These are phyloP conservation scores for Lycaena phlaeas DNA, from an alignment of 2,888 invertebrate species.

Conservation along the genomic window DNA sequence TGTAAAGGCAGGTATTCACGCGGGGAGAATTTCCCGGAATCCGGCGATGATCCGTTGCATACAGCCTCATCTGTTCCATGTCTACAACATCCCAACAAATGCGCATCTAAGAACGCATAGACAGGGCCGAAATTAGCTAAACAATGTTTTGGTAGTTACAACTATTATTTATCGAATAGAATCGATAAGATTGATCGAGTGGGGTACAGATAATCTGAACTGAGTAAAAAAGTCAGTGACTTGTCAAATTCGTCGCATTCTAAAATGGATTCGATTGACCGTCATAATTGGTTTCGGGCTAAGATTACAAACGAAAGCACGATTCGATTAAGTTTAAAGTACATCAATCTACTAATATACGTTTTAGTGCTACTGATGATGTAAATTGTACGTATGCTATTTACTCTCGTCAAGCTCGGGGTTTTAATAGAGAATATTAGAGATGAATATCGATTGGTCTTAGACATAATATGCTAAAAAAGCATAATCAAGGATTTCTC, in stretches of 20 bases:
- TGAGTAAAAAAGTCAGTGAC: slow-evolving; percentile 62
- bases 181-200: slow-evolving; percentile 72
- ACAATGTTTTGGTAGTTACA: slow-evolving; percentile 15
- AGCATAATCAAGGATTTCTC: too few species aligned
- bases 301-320: not conserved
- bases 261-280: slow-evolving; percentile 37
- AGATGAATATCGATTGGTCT: too few species aligned
- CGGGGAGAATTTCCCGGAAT: slow-evolving; percentile 71
- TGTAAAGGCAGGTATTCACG: slow-evolving; percentile 69
- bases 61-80: slow-evolving; percentile 39
- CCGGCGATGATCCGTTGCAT: slow-evolving; percentile 68
- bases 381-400: too few species aligned
- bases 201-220: slow-evolving; percentile 69
- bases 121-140: slow-evolving; percentile 24
- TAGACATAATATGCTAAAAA: too few species aligned
- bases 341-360: too few species aligned
- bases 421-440: too few species aligned
- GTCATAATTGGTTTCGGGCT: slow-evolving; percentile 37
- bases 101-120: not conserved
- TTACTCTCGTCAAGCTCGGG: too few species aligned
- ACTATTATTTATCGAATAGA: slow-evolving; percentile 35
- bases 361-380: too few species aligned
- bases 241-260: slow-evolving; percentile 71
- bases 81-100: slow-evolving; percentile 20
- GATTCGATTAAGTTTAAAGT: not conserved